These are phyloP conservation scores for Falcunculus frontatus DNA, from an alignment of 2,113 vertebrate species.

Conservation along the genomic window DNA sequence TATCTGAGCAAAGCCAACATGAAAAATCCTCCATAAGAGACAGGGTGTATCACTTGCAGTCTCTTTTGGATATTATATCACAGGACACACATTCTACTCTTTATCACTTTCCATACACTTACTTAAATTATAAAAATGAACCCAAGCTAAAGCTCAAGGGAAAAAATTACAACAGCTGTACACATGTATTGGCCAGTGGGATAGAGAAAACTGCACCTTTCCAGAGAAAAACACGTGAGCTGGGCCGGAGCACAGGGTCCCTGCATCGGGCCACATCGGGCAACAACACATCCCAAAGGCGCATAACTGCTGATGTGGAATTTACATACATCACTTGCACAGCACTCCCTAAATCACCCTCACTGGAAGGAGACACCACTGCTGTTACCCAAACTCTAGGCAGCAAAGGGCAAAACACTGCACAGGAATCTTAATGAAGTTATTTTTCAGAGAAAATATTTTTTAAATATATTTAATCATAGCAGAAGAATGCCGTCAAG, in stretches of 20 bases:
- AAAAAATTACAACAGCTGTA: not conserved
- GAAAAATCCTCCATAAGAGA: not conserved
- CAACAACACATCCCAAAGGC: not conserved
- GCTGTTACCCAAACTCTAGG: not conserved
- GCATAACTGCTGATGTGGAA: not conserved
- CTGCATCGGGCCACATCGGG: accelerated
- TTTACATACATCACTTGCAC: not conserved
- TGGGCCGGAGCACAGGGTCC: accelerated
- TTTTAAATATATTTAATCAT: not conserved
- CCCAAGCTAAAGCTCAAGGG: not conserved
- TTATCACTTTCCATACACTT: not conserved
- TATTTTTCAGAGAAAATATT: not conserved
- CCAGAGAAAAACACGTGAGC: not conserved
- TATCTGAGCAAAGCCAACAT: not conserved
- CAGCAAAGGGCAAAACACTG: not conserved
- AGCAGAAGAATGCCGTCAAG: not conserved
- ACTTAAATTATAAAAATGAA: not conserved
- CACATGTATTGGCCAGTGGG: not conserved
- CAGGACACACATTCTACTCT: not conserved
- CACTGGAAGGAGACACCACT: not conserved
- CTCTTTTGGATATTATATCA: not conserved
- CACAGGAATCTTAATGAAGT: not conserved
- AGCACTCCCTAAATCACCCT: not conserved
- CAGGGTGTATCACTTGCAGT: not conserved
- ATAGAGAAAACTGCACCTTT: not conserved